Evolutionary conservation across 2,888 invertebrate genomes (phyloP).

Genomic region (Hoplodrina blanda): DNA sequence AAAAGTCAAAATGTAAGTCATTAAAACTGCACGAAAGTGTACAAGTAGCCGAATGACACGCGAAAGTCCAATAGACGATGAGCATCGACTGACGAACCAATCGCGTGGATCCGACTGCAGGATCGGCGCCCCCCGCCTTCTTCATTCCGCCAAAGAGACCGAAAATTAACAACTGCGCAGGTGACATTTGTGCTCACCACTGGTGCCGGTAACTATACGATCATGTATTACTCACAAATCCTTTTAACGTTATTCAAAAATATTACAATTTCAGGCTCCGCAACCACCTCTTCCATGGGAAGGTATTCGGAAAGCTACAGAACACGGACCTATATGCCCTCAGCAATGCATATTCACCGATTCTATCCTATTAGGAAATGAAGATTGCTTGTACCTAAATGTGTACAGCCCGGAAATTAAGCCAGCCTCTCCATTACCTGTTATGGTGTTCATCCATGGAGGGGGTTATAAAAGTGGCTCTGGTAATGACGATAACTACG

Average conservation of each 20-base stretch:
- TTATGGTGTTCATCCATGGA: constrained; percentile 77
- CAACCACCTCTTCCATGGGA: constrained; percentile 70
- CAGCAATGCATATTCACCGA: constrained; percentile 58
- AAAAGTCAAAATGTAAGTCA: no score
- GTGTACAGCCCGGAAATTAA: constrained; percentile 71
- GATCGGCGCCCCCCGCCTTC: no score
- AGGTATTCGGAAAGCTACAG: constrained; percentile 68
- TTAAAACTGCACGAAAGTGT: no score
- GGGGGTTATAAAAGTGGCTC: constrained; percentile 73
- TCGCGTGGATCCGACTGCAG: no score
- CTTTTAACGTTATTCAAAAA: background rate
- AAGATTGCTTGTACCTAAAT: constrained; percentile 76
- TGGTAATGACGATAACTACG: constrained; percentile 69
- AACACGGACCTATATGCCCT: constrained; percentile 68
- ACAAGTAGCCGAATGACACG: no score
- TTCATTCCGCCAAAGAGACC: no score
- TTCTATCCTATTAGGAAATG: constrained; percentile 62
- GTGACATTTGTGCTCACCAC: no score
- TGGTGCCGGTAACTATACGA: no score
- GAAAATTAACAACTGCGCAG: no score
- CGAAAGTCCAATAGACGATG: no score
- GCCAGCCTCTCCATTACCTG: constrained; percentile 64
- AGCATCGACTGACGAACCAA: no score
- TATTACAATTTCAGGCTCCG: constrained; percentile 70
- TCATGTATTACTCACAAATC: background rate